A percentile compares a stretch with the other conserved stretches of the same genome.
Conservation (phyloP, 1,140 invertebrate genomes). For the Antheraea mylitta region DNA sequence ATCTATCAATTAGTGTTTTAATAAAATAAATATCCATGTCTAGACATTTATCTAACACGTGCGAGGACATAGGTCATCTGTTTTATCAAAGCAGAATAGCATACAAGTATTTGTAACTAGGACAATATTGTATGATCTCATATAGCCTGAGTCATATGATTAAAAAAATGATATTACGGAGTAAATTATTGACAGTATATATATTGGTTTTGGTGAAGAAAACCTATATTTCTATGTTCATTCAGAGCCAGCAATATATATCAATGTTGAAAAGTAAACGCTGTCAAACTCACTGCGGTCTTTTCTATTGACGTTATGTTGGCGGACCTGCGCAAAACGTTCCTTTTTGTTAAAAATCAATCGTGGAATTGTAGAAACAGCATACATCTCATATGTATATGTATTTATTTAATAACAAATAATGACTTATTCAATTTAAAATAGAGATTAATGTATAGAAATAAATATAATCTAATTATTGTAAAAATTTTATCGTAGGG, state of each 20-base stretch:
- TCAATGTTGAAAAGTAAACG: not conserved
- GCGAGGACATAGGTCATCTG: not conserved
- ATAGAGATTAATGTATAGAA: conserved; percentile 3
- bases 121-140: conserved; percentile 9
- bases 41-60: conserved; percentile 3
- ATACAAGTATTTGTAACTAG: not conserved
- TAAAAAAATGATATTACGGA: not conserved
- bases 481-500: too few relatives aligned
- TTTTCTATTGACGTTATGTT: conserved; percentile 14
- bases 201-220: not conserved
- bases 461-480: not conserved
- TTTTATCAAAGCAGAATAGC: not conserved
- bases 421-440: not conserved
- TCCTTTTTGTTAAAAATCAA: not conserved
- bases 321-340: conserved; percentile 23
- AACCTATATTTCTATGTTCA: not conserved
- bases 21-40: not conserved
- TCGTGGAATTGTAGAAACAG: not conserved
- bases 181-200: not conserved
- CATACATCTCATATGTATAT: not conserved
- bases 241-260: not conserved
- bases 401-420: not conserved
- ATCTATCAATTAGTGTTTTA: not conserved
- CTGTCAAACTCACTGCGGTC: not conserved
- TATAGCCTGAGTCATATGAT: not conserved